Percentiles rank a stretch among this genome's conserved stretches.
Conservation (phyloP, 2,797 vertebrate species). For the Labroides dimidiatus region DNA sequence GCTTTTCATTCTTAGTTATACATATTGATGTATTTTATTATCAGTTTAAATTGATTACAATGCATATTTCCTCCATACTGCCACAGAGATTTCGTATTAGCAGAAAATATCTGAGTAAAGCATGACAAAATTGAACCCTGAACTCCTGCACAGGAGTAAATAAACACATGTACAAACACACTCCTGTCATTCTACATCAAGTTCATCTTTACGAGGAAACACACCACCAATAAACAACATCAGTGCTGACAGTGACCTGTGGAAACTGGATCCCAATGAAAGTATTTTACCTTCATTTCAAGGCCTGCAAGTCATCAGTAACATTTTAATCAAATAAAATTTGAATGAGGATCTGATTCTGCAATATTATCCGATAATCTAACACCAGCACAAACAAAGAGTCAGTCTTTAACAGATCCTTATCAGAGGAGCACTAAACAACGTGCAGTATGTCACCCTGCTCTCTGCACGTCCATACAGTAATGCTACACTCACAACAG, state of each 20-base stretch:
- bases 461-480: conserved; percentile 63
- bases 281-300: background rate
- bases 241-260: too few relatives aligned
- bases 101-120: too few relatives aligned
- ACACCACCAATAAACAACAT: background rate
- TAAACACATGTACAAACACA: background rate
- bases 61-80: too few relatives aligned
- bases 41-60: too few relatives aligned
- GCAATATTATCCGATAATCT: background rate
- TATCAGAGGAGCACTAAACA: conserved; percentile 1
- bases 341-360: background rate
- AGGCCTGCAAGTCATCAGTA: background rate
- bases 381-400: background rate
- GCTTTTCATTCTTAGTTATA: too few relatives aligned
- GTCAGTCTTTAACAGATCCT: background rate
- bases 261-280: too few relatives aligned
- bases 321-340: background rate
- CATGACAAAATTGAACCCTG: too few relatives aligned
- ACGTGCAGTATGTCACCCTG: conserved; percentile 31
- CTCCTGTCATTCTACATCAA: conserved; percentile 3
- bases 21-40: too few relatives aligned
- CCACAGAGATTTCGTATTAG: too few relatives aligned
- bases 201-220: conserved; percentile 2
- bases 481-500: conserved; percentile 69
- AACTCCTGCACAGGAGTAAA: background rate